Percentiles rank a stretch among this genome's conserved stretches.
Conservation (phyloP, 1,140 invertebrate species). For the Dendroctonus valens region DNA sequence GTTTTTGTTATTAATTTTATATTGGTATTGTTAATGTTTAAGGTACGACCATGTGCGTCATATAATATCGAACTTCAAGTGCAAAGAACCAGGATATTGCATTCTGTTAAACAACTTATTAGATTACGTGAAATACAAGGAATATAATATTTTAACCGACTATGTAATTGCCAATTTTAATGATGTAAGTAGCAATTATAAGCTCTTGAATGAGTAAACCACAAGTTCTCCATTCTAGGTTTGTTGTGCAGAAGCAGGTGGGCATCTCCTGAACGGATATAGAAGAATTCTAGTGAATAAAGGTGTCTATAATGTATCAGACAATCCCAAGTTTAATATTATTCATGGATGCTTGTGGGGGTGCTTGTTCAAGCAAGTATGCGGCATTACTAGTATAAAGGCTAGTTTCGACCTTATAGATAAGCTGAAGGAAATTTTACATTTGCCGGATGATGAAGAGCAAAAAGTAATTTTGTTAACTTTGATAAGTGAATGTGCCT, state of each 20-base stretch:
- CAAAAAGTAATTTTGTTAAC: constrained; percentile 15
- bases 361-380: constrained; percentile 10
- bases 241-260: constrained; percentile 10
- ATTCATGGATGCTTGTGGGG: constrained; percentile 18
- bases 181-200: constrained; percentile 13
- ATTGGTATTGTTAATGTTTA: constrained; percentile 8
- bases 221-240: constrained; percentile 6
- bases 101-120: constrained; percentile 29
- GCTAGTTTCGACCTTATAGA: constrained; percentile 20
- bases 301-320: constrained; percentile 7
- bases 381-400: constrained; percentile 17
- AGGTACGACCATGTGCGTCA: constrained; percentile 31
- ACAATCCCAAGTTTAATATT: constrained; percentile 22
- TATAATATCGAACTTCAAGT: constrained; percentile 27
- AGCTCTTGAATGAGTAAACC: not conserved
- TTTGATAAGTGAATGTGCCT: constrained; percentile 20
- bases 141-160: constrained; percentile 22
- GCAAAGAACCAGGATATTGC: constrained; percentile 25
- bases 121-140: constrained; percentile 31
- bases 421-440: constrained; percentile 20
- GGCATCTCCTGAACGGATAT: constrained; percentile 10
- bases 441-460: constrained; percentile 18
- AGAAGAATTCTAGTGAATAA: constrained; percentile 21
- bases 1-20: constrained; percentile 1
- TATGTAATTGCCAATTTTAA: constrained; percentile 29